These are phyloP conservation scores for Taurulus bubalis DNA, from an alignment of 2,113 vertebrate species.

Conservation along the genomic window DNA sequence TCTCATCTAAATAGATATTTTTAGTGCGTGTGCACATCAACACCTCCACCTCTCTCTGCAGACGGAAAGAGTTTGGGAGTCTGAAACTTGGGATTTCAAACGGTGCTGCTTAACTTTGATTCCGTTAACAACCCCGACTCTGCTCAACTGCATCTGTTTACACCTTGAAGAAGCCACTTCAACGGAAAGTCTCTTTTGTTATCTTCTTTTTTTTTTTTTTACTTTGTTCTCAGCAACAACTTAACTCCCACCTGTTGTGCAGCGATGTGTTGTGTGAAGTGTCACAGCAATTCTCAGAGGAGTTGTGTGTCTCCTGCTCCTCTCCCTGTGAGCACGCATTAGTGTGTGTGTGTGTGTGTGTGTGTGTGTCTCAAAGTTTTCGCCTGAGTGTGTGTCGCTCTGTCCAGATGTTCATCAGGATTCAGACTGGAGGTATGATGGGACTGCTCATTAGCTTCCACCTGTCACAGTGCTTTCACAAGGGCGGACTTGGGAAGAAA, in stretches of 20 bases:
- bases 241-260: conserved; percentile 48
- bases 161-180: conserved; percentile 10
- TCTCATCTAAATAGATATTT: conserved; percentile 26
- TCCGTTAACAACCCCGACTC: not conserved
- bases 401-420: conserved; percentile 70
- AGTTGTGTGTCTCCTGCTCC: not conserved
- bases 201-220: not conserved
- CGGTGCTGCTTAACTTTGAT: conserved; percentile 10
- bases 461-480: conserved; percentile 58
- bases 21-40: not conserved
- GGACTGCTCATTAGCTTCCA: conserved; percentile 61
- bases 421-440: conserved; percentile 39
- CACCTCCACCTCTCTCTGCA: not conserved
- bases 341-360: not conserved
- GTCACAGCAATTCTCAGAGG: not conserved
- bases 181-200: conserved; percentile 6
- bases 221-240: conserved; percentile 20
- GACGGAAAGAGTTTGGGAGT: not conserved
- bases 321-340: not conserved
- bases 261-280: not conserved
- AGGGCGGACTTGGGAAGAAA: conserved; percentile 47
- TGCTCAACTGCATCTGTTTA: conserved; percentile 24
- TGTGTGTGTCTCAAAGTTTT: conserved; percentile 3
- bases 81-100: conserved; percentile 23
- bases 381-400: not conserved